Conservation (phyloP, 2,113 vertebrate species). For the Dryoscopus gambensis region DNA sequence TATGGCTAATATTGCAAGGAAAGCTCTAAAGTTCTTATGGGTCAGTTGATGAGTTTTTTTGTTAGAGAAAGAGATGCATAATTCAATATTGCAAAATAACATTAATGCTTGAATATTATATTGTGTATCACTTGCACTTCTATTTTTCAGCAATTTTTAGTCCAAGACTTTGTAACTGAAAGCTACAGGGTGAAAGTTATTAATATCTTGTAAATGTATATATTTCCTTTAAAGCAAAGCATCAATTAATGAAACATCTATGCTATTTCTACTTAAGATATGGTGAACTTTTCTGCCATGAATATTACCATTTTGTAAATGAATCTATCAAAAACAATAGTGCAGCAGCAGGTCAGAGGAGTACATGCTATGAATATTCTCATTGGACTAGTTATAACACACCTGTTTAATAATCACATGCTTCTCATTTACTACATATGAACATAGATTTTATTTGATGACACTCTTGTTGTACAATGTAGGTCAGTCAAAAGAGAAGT, state of each 20-base stretch:
- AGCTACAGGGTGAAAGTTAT: not conserved
- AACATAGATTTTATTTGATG: not conserved
- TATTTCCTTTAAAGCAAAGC: not conserved
- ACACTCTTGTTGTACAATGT: not conserved
- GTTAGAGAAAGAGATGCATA: not conserved
- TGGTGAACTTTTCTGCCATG: not conserved
- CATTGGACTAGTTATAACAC: not conserved
- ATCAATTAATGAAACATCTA: not conserved
- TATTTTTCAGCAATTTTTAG: not conserved
- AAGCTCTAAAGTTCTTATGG: not conserved
- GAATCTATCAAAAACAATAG: not conserved
- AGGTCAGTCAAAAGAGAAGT: not conserved
- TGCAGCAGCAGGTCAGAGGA: not conserved
- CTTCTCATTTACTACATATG: not conserved
- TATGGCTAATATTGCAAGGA: not conserved
- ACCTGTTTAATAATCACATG: not conserved
- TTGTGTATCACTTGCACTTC: not conserved
- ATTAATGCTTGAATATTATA: not conserved
- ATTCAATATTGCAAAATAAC: not conserved
- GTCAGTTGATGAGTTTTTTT: not conserved
- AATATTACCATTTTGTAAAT: not conserved
- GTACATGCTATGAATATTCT: not conserved
- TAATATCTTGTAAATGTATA: not conserved
- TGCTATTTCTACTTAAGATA: not conserved
- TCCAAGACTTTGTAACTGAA: not conserved